These are phyloP conservation scores for Ictidomys tridecemlineatus DNA, from an alignment of 2,113 vertebrate species.

Conservation along the genomic window DNA sequence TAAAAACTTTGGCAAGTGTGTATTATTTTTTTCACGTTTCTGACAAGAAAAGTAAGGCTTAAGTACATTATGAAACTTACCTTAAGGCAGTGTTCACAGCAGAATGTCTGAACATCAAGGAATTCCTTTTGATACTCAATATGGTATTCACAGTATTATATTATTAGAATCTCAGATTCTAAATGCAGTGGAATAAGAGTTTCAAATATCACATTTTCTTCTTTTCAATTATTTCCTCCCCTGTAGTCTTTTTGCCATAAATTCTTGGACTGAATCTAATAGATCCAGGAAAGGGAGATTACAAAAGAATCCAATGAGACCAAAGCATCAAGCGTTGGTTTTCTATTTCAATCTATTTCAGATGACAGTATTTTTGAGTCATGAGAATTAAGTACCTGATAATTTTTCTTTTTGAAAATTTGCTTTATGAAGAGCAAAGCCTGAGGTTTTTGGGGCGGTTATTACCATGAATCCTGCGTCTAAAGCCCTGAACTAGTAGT, in stretches of 20 bases:
- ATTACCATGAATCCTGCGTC: not conserved
- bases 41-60: slow-evolving; percentile 59
- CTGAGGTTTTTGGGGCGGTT: not conserved
- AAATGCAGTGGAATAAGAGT: not conserved
- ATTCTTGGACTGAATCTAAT: not conserved
- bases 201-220: slow-evolving; percentile 16
- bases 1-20: slow-evolving; percentile 27
- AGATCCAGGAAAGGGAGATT: not conserved
- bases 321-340: slow-evolving; percentile 36
- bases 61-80: slow-evolving; percentile 19
- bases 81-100: not conserved
- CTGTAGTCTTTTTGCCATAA: not conserved
- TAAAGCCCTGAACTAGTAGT: not conserved
- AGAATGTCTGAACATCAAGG: not conserved
- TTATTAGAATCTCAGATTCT: slow-evolving; percentile 17
- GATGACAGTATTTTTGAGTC: slow-evolving; percentile 2
- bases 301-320: slow-evolving; percentile 11
- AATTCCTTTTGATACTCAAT: slow-evolving; percentile 29
- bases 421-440: not conserved
- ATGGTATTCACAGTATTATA: not conserved
- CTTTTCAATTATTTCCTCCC: slow-evolving; percentile 12
- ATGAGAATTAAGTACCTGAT: not conserved
- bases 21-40: not conserved
- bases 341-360: not conserved
- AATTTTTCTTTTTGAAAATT: slow-evolving; percentile 41